A percentile compares a stretch with the other conserved stretches of the same genome.
Conservation (phyloP, 2,113 vertebrate genomes). For the Theristicus caerulescens region DNA sequence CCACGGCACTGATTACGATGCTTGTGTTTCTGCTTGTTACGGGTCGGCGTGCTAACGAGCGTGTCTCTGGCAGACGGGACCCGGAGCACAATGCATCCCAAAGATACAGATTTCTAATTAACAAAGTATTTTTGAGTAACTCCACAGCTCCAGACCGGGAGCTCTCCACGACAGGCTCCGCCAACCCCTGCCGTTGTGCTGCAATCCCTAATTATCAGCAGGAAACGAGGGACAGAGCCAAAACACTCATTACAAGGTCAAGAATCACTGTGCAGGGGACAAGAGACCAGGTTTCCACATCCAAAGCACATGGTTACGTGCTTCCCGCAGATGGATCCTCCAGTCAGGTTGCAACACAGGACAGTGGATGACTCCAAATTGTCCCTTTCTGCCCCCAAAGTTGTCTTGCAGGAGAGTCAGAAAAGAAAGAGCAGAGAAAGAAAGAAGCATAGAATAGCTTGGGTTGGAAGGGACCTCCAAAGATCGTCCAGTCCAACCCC, state of each 20-base stretch:
- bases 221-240: not conserved
- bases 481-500: not conserved
- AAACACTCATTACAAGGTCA: not conserved
- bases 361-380: not conserved
- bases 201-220: not conserved
- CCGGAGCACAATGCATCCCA: not conserved
- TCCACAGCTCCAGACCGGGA: not conserved
- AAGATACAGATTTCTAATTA: not conserved
- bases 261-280: not conserved
- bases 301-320: not conserved
- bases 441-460: not conserved
- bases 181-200: not conserved
- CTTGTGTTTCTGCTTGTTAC: not conserved
- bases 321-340: not conserved
- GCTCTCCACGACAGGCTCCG: not conserved
- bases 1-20: not conserved
- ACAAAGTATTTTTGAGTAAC: not conserved
- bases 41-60: not conserved
- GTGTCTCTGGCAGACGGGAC: not conserved
- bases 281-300: not conserved
- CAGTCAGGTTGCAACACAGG: not conserved
- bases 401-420: not conserved
- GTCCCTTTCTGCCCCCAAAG: not conserved
- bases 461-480: no score
- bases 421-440: not conserved